Evolutionary conservation across 2,888 invertebrate genomes (phyloP).

Genomic region (Heliconius ethilla): DNA sequence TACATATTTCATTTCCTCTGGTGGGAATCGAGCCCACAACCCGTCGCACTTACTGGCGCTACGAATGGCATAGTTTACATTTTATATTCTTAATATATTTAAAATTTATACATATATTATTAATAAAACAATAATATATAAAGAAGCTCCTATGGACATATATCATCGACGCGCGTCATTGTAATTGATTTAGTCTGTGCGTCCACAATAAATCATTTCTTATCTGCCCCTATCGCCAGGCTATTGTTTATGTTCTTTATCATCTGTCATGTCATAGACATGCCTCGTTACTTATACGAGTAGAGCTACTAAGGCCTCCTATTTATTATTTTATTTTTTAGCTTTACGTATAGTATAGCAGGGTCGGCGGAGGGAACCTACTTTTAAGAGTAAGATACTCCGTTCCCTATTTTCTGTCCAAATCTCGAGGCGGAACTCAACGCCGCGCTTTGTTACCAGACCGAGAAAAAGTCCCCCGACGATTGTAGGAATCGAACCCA

Average conservation of each 20-base stretch:
- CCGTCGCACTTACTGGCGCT: background rate
- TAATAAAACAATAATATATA: background rate
- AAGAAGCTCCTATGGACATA: background rate
- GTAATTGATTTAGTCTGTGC: conserved; percentile 69
- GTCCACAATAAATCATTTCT: conserved; percentile 67
- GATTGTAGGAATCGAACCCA: background rate
- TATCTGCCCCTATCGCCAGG: conserved; percentile 69
- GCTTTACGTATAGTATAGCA: background rate
- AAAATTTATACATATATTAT: background rate
- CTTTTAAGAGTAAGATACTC: background rate
- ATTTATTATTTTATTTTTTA: conserved; percentile 15
- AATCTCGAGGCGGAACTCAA: background rate
- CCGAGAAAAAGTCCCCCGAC: background rate
- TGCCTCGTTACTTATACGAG: conserved; percentile 48
- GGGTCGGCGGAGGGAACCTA: background rate
- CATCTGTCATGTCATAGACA: conserved; percentile 65
- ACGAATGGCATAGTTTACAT: background rate
- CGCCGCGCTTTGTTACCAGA: background rate
- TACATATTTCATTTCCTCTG: background rate
- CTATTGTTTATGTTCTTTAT: conserved; percentile 70
- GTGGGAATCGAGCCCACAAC: background rate
- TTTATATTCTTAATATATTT: background rate
- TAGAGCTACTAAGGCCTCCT: conserved; percentile 47
- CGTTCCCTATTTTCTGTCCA: background rate
- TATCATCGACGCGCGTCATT: conserved; percentile 25